Conservation (phyloP, 2,888 invertebrate species). For the Gisinianus flammeolus region DNA sequence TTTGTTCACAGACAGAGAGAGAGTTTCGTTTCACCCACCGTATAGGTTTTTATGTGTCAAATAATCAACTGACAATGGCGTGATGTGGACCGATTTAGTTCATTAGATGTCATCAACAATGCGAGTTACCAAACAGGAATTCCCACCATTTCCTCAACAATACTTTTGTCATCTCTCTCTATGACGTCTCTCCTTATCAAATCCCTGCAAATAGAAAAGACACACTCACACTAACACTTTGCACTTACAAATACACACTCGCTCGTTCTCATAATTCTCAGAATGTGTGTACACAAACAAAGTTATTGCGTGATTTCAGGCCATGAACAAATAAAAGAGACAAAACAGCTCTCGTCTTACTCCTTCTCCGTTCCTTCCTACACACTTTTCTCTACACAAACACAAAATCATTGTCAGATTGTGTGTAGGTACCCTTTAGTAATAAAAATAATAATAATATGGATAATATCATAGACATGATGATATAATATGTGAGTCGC, state of each 20-base stretch:
- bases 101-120: constrained; percentile 47
- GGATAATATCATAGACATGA: too few relatives aligned
- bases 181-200: constrained; percentile 41
- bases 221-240: constrained; percentile 15
- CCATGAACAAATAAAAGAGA: too few relatives aligned
- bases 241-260: too few relatives aligned
- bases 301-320: constrained; percentile 35
- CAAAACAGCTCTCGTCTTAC: too few relatives aligned
- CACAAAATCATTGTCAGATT: background rate
- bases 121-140: constrained; percentile 33
- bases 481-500: too few relatives aligned
- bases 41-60: background rate
- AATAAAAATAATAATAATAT: too few relatives aligned
- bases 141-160: constrained; percentile 49
- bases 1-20: background rate
- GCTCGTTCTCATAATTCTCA: too few relatives aligned
- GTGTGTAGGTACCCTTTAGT: too few relatives aligned
- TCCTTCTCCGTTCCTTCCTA: background rate
- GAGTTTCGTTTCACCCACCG: background rate
- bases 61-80: constrained; percentile 30
- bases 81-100: constrained; percentile 48
- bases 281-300: constrained; percentile 28
- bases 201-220: constrained; percentile 28
- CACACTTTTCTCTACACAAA: background rate
- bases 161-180: constrained; percentile 45